A percentile compares a stretch with the other conserved stretches of the same genome.
These are phyloP conservation scores for Cynodonichthys magdalenae DNA, from an alignment of 2,797 vertebrate genomes.

Conservation along the genomic window DNA sequence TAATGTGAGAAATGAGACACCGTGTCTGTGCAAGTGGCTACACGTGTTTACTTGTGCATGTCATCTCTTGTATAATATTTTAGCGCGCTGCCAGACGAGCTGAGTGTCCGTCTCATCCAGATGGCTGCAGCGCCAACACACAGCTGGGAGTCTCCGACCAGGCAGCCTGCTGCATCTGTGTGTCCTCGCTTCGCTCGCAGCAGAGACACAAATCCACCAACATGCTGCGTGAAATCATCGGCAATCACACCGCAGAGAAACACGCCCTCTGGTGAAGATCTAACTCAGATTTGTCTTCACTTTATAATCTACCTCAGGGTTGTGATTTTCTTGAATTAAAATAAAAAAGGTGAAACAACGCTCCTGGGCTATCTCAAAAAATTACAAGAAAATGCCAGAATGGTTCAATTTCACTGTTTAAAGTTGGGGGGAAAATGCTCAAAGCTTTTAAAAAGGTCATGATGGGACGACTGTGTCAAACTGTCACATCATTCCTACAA, in stretches of 20 bases:
- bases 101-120: constrained; percentile 61
- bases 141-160: constrained; percentile 65
- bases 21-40: constrained; percentile 18
- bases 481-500: too few species aligned
- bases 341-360: too few species aligned
- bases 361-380: too few species aligned
- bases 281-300: background rate
- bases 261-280: background rate
- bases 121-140: constrained; percentile 65
- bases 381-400: too few species aligned
- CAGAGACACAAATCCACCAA: constrained; percentile 35
- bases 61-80: constrained; percentile 56
- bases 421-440: too few species aligned
- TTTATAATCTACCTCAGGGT: background rate
- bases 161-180: constrained; percentile 35
- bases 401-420: too few species aligned
- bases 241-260: background rate
- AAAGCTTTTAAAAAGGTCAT: too few species aligned
- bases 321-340: background rate
- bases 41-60: constrained; percentile 19
- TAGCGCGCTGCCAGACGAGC: constrained; percentile 55
- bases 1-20: constrained; percentile 41
- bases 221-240: constrained; percentile 26
- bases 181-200: constrained; percentile 26
- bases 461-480: too few species aligned